Evolutionary conservation across 1,140 invertebrate genomes (phyloP).

Genomic region (Neodiprion lecontei): DNA sequence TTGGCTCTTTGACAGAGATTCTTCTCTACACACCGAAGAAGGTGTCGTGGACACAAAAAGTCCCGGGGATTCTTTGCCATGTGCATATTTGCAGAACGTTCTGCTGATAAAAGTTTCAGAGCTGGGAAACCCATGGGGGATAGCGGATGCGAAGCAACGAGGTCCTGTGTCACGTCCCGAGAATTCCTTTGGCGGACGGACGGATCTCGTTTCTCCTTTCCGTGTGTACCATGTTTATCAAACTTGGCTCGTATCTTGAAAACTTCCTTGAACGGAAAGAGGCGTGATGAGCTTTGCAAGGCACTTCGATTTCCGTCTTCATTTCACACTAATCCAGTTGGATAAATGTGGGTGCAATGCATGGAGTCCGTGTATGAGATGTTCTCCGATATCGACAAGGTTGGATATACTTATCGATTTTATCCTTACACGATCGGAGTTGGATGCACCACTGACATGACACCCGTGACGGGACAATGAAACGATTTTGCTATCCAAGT

Average conservation of each 20-base stretch:
- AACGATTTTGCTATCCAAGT: constrained; percentile 3
- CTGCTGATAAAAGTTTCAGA: background rate
- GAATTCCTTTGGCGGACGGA: background rate
- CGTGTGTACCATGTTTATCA: background rate
- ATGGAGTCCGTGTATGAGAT: too few relatives aligned
- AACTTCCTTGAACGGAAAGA: too few relatives aligned
- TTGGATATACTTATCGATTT: background rate
- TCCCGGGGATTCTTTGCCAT: too few relatives aligned
- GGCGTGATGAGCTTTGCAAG: too few relatives aligned
- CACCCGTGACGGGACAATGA: constrained; percentile 8
- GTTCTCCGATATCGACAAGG: too few relatives aligned
- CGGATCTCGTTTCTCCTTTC: background rate
- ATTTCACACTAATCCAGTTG: too few relatives aligned
- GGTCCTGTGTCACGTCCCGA: background rate
- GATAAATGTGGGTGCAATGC: too few relatives aligned
- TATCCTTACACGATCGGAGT: background rate
- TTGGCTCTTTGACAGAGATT: too few relatives aligned
- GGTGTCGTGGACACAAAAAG: too few relatives aligned
- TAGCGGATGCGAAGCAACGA: background rate
- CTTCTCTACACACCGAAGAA: too few relatives aligned
- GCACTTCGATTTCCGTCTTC: too few relatives aligned
- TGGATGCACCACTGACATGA: background rate
- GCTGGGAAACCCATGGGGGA: background rate
- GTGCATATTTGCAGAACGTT: too few relatives aligned
- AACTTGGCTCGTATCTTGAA: background rate